A percentile compares a stretch with the other conserved stretches of the same genome.
phyloP scores from a whole-genome alignment of 2,797 vertebrate genomes.

The Harpagifer antarcticus region DNA sequence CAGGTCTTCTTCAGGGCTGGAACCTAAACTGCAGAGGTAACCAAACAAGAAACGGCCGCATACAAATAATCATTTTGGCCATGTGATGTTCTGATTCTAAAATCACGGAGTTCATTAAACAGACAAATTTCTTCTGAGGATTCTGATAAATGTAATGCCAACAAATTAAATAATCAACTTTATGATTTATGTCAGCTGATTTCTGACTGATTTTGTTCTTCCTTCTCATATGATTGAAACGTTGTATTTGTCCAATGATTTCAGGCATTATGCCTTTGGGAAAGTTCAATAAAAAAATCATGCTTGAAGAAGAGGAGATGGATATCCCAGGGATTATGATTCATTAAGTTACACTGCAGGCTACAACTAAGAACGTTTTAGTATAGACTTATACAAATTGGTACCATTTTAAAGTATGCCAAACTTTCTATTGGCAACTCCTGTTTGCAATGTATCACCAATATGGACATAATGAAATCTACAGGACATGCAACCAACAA shows the following conservation, averaged over 20 bases:
- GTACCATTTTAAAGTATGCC: too few relatives aligned
- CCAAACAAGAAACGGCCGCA: conserved; percentile 1
- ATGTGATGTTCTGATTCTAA: conserved; percentile 1
- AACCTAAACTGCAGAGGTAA: conserved; percentile 75
- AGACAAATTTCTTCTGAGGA: background rate
- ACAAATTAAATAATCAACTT: background rate
- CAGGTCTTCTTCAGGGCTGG: conserved; percentile 66
- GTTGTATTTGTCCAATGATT: conserved; percentile 9
- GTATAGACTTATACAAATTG: too few relatives aligned
- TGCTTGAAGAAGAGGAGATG: background rate
- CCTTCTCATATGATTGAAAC: too few relatives aligned
- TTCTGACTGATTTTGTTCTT: conserved; percentile 4
- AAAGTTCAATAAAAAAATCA: background rate
- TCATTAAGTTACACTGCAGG: background rate
- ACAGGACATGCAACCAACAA: too few relatives aligned
- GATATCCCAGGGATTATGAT: background rate
- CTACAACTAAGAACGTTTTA: background rate
- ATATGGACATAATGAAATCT: too few relatives aligned
- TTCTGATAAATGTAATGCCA: background rate
- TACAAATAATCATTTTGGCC: conserved; percentile 9
- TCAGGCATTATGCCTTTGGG: background rate
- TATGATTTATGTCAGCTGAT: background rate
- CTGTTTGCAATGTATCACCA: too few relatives aligned
- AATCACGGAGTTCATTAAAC: background rate
- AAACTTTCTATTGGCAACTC: too few relatives aligned